phyloP scores from a whole-genome alignment of 2,797 vertebrate species.

The Bovichtus diacanthus region DNA sequence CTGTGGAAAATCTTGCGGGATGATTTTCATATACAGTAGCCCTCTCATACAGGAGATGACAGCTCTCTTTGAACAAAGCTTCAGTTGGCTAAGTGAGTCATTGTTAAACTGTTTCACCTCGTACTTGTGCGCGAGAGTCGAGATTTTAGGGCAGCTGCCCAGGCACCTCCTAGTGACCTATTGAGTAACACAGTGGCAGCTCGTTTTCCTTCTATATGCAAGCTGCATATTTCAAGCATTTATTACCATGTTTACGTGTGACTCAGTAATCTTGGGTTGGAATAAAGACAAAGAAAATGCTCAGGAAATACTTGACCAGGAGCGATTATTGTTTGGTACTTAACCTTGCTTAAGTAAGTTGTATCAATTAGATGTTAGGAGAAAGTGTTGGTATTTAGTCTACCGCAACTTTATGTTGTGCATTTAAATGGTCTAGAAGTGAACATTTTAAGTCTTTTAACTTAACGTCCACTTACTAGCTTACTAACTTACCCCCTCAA shows the following conservation, averaged over 20 bases:
- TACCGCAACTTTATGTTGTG: not conserved
- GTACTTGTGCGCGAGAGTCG: slow-evolving; percentile 32
- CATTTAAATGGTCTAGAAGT: not conserved
- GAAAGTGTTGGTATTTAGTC: not conserved
- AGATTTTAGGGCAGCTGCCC: slow-evolving; percentile 56
- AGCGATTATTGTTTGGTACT: not conserved
- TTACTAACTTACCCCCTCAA: not conserved
- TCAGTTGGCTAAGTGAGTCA: slow-evolving; percentile 61
- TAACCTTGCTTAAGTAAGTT: not conserved
- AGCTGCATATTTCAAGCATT: not conserved
- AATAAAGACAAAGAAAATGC: not conserved
- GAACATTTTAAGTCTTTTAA: not conserved
- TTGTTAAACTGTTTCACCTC: slow-evolving; percentile 59
- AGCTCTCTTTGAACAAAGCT: slow-evolving; percentile 58
- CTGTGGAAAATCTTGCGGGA: slow-evolving; percentile 47
- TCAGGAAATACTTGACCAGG: not conserved
- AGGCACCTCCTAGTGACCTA: slow-evolving; percentile 48
- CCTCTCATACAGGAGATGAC: slow-evolving; percentile 52
- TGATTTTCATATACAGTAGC: slow-evolving; percentile 58
- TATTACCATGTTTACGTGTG: not conserved
- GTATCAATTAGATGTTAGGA: not conserved
- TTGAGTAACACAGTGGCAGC: slow-evolving; percentile 28
- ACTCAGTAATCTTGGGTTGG: not conserved
- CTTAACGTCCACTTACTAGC: not conserved
- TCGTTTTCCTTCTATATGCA: slow-evolving; percentile 3